Evolutionary conservation across 2,888 invertebrate genomes (phyloP).

Genomic region (Eumacrocentrus americanus): DNA sequence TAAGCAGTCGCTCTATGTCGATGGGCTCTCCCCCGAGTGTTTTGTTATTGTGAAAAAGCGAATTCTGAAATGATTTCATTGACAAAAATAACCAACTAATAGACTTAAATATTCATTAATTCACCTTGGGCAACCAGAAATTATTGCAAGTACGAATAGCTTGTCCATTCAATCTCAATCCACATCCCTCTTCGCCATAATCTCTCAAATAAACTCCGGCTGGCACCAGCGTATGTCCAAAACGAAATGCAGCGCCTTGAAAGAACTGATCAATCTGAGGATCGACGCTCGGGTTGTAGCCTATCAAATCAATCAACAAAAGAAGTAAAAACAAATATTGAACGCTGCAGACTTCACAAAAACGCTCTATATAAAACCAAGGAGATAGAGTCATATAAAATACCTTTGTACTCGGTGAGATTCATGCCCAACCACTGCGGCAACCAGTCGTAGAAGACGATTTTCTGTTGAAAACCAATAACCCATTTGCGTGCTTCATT

Average conservation of each 20-base stretch:
- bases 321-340: background rate
- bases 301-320: constrained; percentile 36
- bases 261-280: constrained; percentile 70
- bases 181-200: constrained; percentile 58
- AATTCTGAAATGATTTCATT: constrained; percentile 46
- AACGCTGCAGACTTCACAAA: background rate
- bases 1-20: constrained; percentile 64
- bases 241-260: constrained; percentile 68
- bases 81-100: background rate
- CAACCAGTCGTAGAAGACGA: constrained; percentile 64
- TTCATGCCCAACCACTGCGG: constrained; percentile 58
- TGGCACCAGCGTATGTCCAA: constrained; percentile 67
- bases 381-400: background rate
- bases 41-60: constrained; percentile 34
- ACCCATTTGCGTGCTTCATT: constrained; percentile 67
- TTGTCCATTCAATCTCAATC: constrained; percentile 39
- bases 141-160: constrained; percentile 65
- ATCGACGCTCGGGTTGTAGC: constrained; percentile 65
- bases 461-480: constrained; percentile 64
- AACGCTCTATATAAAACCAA: background rate
- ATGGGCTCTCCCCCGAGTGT: constrained; percentile 42
- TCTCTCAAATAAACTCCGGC: constrained; percentile 64
- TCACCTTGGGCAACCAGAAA: constrained; percentile 64
- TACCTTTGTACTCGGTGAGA: constrained; percentile 48
- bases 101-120: background rate